A percentile compares a stretch with the other conserved stretches of the same genome.
phyloP scores from a whole-genome alignment of 2,797 vertebrate genomes.

The Apodemus agrarius region DNA sequence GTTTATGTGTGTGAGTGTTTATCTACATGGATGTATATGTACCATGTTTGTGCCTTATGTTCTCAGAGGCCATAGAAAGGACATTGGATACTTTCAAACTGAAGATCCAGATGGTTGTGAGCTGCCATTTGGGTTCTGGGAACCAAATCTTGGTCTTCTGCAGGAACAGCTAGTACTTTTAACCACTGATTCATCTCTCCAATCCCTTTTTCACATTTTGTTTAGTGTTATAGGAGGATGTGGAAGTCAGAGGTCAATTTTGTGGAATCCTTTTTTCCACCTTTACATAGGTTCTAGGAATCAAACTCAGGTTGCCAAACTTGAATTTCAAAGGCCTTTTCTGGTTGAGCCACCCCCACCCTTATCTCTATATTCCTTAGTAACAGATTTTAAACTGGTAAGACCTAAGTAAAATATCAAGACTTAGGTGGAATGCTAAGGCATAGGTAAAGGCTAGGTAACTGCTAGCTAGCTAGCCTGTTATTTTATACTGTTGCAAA shows the following conservation, averaged over 20 bases:
- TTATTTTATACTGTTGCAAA: not conserved
- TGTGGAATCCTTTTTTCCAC: not conserved
- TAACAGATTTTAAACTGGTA: not conserved
- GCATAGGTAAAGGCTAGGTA: not conserved
- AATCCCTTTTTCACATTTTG: not conserved
- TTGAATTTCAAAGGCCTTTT: not conserved
- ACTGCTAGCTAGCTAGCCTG: not conserved
- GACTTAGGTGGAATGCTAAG: too few species aligned
- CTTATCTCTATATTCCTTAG: not conserved
- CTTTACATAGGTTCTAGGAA: not conserved
- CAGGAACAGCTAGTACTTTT: not conserved
- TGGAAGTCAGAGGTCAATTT: not conserved
- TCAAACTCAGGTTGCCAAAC: not conserved
- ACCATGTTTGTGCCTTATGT: not conserved
- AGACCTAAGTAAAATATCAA: too few species aligned
- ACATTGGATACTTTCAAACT: not conserved
- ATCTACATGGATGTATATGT: not conserved
- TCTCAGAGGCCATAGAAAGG: not conserved
- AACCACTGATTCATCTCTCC: not conserved
- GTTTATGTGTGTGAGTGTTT: not conserved
- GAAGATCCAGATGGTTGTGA: not conserved
- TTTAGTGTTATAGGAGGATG: not conserved
- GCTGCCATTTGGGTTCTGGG: not conserved
- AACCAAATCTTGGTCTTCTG: not conserved
- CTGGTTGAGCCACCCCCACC: not conserved